Base-by-base conservation (phyloP, 2,797 vertebrate genomes). In the Etheostoma perlongum region DNA sequence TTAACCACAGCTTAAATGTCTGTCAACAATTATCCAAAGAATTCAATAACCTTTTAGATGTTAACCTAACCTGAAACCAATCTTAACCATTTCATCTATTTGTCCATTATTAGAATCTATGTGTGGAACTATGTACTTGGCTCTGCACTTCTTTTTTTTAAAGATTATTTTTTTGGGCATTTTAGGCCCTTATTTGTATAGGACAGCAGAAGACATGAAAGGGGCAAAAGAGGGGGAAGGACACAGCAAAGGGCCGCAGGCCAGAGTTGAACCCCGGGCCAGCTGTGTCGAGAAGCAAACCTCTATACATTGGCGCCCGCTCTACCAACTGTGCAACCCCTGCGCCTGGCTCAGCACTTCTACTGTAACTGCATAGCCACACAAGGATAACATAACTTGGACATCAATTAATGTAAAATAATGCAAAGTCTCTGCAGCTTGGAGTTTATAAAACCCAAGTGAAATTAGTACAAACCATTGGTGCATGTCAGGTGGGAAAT, bases 401-500 rank as follows among this genome's bases (percentile, higher is more conserved):
- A 19, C n/a, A 6, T 27, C 5, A 57, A 70, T 42, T 52, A 61
- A 44, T 18, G 5, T 40, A 40, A 62, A 40, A 2, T 48, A 11
- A 15, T 59, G 21, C 13, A 12, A 10, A 25, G n/a, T 18, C 62
- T 49, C 25, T 65, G 23, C 14, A 62, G 52, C 5, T 13, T 33
- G 7, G 59, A 67, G 46, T 11, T 42, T 42, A n/a, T 40, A 33
- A 82, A 57, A 46, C 16, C 7, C 21, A 23, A 3, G 13, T 53
- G 3, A 62, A 72, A 57, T 33, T 27, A 36, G 68, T 14, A 54
- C n/a, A 52, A 65, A 68, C 16, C 53, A 40, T 7, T 46, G n/a
- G 54, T 70, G 53, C 25, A 64, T 52, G n/a, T 60, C 36, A 57
- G 58, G 18, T 12, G 10, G n/a, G 16, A 69, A 49, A 57, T 61